Evolutionary conservation across 2,113 vertebrate species (phyloP).

Genomic region (Typhlomys cinereus): DNA sequence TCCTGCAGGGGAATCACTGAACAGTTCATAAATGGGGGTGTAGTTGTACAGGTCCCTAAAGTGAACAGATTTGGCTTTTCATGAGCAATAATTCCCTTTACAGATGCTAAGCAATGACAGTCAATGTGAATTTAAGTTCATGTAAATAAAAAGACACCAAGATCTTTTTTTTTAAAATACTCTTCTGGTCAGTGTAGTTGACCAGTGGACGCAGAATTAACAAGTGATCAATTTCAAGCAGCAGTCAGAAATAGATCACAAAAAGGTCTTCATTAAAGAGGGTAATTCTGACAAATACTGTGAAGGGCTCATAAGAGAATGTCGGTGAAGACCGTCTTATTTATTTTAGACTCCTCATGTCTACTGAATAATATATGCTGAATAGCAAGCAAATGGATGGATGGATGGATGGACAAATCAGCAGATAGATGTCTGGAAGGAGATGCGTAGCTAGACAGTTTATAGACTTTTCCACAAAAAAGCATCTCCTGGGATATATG

Average conservation of each 20-base stretch:
- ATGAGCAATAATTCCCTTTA: slow-evolving; percentile 24
- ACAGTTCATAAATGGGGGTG: background rate
- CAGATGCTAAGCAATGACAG: background rate
- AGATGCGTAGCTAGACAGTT: no score
- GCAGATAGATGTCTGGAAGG: no score
- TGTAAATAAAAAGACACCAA: slow-evolving; percentile 44
- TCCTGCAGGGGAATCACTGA: background rate
- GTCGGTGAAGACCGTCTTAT: background rate
- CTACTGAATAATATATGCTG: background rate
- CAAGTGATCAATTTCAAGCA: background rate
- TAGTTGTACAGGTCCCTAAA: background rate
- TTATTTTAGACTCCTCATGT: slow-evolving; percentile 12
- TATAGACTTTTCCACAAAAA: background rate
- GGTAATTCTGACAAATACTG: background rate
- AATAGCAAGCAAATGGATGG: background rate
- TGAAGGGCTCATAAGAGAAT: background rate
- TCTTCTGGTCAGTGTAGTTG: background rate
- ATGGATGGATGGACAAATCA: no score
- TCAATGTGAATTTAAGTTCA: slow-evolving; percentile 24
- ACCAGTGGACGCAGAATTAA: slow-evolving; percentile 7
- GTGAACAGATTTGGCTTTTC: background rate
- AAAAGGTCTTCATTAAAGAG: slow-evolving; percentile 42
- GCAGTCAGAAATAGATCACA: slow-evolving; percentile 30
- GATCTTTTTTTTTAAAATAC: background rate
- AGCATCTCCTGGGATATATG: background rate